Evolutionary conservation across 2,797 vertebrate species (phyloP), one percentile per base, ranked within the genome.

Genomic region (Anguilla pacifica): DNA sequence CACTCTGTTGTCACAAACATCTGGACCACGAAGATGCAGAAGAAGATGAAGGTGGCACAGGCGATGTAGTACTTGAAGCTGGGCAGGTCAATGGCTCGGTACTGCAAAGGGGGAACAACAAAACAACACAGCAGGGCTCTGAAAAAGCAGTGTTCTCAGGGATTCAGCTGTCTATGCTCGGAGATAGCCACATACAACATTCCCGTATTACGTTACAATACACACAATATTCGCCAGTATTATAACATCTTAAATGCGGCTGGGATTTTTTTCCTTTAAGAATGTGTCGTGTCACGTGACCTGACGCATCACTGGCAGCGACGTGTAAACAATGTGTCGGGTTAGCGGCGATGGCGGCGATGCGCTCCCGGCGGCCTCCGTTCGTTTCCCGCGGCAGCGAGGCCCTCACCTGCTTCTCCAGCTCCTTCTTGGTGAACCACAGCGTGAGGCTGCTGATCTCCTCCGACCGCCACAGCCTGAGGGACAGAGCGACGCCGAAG

Each of bases 1-100:
- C 93, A 99, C 98, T 95, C 88, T 81, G 94, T 93, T 91, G 97
- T 96, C 88, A 98, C 95, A 31, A 97, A 92, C 93, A 97, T 94
- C 87, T 99, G 98, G 91, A 99, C 92, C 61, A 97, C 85, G 92
- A 99, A 97, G 94, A 99, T 97, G 90, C 97, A 98, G 89, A 98
- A 10, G 92, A 99, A 98, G 92, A 99, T 96, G 72, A 98, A 93
- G 87, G 95, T 89, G 88, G 98, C 98, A 79, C 98, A 99, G 6
- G 89, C 95, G 0, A 99, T 97, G 91, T 99, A 98, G 90, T 97
- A 95, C 90, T 97, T 97, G 93, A 97, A 97, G 92, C 96, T 96
- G 0, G 96, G 97, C 88, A 99, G 95, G 90, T 98, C 96, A 85
- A 97, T 96, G 51, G 96, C 96, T 90, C 98, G 97, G 92, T 99